Base-by-base conservation (phyloP, 2,797 vertebrate species). In the Hapalemur alaotrensis region DNA sequence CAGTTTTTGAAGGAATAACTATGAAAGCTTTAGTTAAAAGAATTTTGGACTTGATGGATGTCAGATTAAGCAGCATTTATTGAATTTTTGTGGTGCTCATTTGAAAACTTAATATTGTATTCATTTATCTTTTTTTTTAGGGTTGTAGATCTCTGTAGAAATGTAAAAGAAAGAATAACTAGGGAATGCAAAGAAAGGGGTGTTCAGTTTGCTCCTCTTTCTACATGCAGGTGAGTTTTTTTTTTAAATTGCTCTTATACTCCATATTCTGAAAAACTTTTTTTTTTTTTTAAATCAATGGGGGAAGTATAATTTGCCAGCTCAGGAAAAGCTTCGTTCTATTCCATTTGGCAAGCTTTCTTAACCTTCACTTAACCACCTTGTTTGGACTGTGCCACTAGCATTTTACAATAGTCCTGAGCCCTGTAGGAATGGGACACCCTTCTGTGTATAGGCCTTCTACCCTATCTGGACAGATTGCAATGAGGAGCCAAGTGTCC, bases 141-240 rank as follows among this genome's bases (percentile, higher is more conserved):
- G 98, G 99, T 99, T 98, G 98, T 99, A 98, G 99, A 99, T 98
- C 99, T 99, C 96, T 99, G 99, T 98, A 99, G 99, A 98, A 99
- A 99, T 83, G 99, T 99, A 32, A 99, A 99, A 97, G 99, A 99
- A 95, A 99, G 99, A 98, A 99, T 99, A 97, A 97, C 98, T 97
- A 98, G 98, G 97, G 99, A 99, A 98, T 99, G 99, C 98, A 99
- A 99, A 99, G 99, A 99, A 93, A 99, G 96, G 95, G 99, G 99
- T 95, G 99, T 99, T 96, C 99, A 99, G 97, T 99, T 99, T 98
- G 97, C 99, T 54, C 99, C 99, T 0, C 97, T 99, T 95, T 99
- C 99, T 73, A 99, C 99, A 32, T 99, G 99, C 99, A 99, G 99
- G 99, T 99, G 97, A 98, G 98, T 89, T 11, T 23, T 75, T 78